A percentile compares a stretch with the other conserved stretches of the same genome.
These are phyloP conservation scores for Harpagoxenus sublaevis DNA, from an alignment of 2,888 invertebrate genomes.

Conservation along the genomic window DNA sequence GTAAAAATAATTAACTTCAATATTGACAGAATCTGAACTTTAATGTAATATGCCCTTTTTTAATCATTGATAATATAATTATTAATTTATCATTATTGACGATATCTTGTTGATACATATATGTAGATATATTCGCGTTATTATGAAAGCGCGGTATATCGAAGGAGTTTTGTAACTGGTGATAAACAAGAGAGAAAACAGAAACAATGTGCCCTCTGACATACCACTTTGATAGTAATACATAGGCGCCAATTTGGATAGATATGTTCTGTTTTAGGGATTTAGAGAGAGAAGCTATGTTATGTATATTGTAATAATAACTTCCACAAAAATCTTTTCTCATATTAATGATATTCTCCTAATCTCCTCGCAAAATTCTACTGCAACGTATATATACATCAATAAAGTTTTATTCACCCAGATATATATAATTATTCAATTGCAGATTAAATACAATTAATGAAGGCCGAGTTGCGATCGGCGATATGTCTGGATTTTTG, in stretches of 20 bases:
- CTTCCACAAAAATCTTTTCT: not conserved
- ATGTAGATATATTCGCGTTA: not conserved
- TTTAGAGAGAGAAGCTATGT: not conserved
- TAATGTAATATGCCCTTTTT: not conserved
- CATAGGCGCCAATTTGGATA: not conserved
- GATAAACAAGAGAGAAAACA: constrained; percentile 51
- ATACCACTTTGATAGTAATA: constrained; percentile 50
- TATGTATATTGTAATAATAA: not conserved
- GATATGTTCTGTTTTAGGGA: not conserved
- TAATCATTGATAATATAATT: not conserved
- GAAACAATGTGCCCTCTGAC: constrained; percentile 63
- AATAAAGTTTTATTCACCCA: constrained; percentile 3
- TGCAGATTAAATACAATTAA: constrained; percentile 95
- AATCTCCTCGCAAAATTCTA: not conserved
- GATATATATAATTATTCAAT: constrained; percentile 44
- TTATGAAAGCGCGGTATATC: constrained; percentile 17
- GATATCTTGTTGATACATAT: not conserved
- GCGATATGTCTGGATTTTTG: constrained; percentile 95
- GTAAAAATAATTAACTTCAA: not conserved
- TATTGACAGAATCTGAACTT: not conserved
- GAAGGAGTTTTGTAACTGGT: constrained; percentile 35
- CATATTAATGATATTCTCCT: not conserved
- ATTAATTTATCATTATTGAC: not conserved
- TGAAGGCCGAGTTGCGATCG: constrained; percentile 96
- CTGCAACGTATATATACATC: not conserved